These are phyloP conservation scores for Haliclystus octoradiatus DNA, from an alignment of 30 jellyfish, hydroid and myxozoan genomes.

Conservation along the genomic window DNA sequence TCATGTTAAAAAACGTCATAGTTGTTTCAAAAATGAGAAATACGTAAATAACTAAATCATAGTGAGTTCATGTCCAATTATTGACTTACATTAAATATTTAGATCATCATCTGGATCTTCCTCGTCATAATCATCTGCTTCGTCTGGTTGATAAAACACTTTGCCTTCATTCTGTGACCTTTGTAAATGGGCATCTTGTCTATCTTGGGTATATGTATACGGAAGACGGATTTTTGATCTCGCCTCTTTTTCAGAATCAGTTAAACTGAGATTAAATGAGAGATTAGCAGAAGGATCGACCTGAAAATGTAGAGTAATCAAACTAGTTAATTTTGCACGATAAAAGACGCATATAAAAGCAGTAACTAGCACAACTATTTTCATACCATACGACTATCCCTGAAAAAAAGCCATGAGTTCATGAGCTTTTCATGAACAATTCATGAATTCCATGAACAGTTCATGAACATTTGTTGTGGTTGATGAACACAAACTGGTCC, in stretches of 20 bases:
- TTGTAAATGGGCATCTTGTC: slow-evolving; percentile 46
- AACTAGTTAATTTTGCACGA: too few species aligned
- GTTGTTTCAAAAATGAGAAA: too few species aligned
- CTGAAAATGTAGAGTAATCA: slow-evolving; percentile 20
- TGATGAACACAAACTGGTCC: too few species aligned
- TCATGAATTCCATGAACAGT: too few species aligned
- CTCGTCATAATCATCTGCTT: slow-evolving; percentile 88
- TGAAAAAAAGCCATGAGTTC: too few species aligned
- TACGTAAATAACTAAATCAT: too few species aligned
- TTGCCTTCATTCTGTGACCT: slow-evolving; percentile 19
- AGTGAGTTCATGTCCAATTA: too few species aligned
- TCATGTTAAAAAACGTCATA: too few species aligned
- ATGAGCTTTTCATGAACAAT: too few species aligned
- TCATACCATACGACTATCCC: too few species aligned
- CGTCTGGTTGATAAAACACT: slow-evolving; percentile 78
- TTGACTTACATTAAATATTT: slow-evolving; percentile 45
- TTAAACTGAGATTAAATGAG: slow-evolving; percentile 56
- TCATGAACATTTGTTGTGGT: too few species aligned
- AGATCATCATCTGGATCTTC: slow-evolving; percentile 97
- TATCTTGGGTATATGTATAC: slow-evolving; percentile 34
- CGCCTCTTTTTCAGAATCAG: slow-evolving; percentile 70
- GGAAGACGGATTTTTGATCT: slow-evolving; percentile 64
- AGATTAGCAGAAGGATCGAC: slow-evolving; percentile 70
- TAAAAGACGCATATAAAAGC: not conserved
- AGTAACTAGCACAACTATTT: not conserved